Evolutionary conservation across 2,888 invertebrate species (phyloP), one percentile per base, ranked within the genome.

Genomic region (Melolontha melolontha): DNA sequence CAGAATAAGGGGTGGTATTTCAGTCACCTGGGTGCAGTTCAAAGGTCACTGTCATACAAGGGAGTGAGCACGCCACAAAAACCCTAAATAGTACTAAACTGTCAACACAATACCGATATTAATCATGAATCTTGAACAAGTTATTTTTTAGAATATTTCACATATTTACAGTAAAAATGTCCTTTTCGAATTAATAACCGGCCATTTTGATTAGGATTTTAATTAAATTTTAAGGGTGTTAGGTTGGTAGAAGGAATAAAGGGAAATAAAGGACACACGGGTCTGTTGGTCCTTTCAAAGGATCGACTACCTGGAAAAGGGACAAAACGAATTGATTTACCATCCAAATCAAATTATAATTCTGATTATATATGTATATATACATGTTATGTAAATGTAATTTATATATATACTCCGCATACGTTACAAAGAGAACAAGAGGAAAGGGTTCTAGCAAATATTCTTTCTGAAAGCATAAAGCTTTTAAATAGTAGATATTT

Each of bases 61-160:
- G 83, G 83, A 82, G 83, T 82, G 82, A 83, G 82, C 82, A 83
- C 77, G 81, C 83, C 83, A 76, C 83, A 83, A 80, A 81, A 80
- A 79, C 82, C 82, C 81, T 82, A 83, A 34, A 82, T 83, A 81
- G 80, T 80, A 80, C 79, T 81, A 78, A 80, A 79, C 80, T 83
- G 83, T 83, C 83, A 83, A 83, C 83, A 83, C 83, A 83, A 80
- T 77, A 75, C 80, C 70, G 83, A 83, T 83, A 83, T 83, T 82
- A 83, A 83, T 83, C 83, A 83, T 82, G 73, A 69, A 57, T 34
- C 27, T 7, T 42, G 39, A 42, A 62, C 49, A 16, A 1, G 29
- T 27, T 27, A 29, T 42, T 42, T 44, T 16, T 39, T 54, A 34
- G 10, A 10, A 34, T 8, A 10, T 34, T 34, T 34, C 10, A 6